Conservation (phyloP, 2,797 vertebrate genomes). For the Malurus splendens region DNA sequence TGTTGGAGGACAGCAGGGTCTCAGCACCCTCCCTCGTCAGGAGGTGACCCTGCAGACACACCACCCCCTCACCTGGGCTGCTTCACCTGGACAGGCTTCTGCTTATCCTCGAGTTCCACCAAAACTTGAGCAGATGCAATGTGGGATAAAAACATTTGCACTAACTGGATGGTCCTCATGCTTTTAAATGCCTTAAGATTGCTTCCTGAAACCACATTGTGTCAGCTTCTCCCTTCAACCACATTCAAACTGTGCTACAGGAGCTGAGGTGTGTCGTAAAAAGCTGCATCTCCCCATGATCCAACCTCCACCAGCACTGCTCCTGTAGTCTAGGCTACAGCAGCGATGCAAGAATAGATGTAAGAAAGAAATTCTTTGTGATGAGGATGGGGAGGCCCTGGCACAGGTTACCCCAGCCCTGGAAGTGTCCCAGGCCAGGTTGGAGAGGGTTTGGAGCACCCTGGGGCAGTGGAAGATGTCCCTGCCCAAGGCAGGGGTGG, state of each 20-base stretch:
- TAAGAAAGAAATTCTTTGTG: fast-evolving
- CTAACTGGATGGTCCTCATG: fast-evolving
- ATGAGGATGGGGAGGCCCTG: fast-evolving
- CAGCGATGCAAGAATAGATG: fast-evolving
- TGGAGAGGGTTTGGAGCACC: fast-evolving
- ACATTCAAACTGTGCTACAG: background rate
- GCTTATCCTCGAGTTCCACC: fast-evolving
- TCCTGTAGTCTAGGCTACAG: background rate
- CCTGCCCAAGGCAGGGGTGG: fast-evolving
- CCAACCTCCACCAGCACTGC: background rate
- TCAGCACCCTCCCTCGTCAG: background rate
- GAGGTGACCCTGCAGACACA: background rate
- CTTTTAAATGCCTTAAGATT: background rate
- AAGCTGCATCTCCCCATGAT: background rate
- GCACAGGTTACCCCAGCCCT: background rate
- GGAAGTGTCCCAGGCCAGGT: fast-evolving
- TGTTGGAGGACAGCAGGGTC: background rate
- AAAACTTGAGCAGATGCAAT: background rate
- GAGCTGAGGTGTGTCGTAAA: background rate
- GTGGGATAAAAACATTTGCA: background rate
- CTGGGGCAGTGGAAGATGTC: fast-evolving
- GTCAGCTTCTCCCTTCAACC: background rate
- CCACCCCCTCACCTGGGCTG: background rate
- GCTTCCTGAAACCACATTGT: background rate
- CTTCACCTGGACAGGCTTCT: background rate